Evolutionary conservation across 2,113 vertebrate genomes (phyloP), one percentile per base, ranked within the genome.

Genomic region (Ivindomyrus marchei): DNA sequence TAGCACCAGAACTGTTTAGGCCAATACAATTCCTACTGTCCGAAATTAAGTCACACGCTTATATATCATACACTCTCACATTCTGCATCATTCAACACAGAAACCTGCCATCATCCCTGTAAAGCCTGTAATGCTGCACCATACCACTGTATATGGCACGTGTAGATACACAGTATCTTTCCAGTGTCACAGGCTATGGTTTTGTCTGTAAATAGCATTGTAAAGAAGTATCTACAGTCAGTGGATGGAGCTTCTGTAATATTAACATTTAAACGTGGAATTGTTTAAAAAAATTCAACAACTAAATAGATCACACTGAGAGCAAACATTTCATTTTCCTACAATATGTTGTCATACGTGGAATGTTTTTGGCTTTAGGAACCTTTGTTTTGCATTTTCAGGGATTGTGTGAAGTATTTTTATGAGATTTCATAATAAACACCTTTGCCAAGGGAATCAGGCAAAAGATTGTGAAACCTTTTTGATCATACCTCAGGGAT

Each of bases 361-460:
- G 15, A 45, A 42, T 53, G 31, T 31, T n/a, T 77, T 74, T 66
- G 88, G 87, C 87, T 62, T 39, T 42, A 21, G 31, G 53, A 15
- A 15, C 52, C 46, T 89, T 77, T 77, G 88, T 46, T 88, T 66
- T 66, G 88, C 17, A 52, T 17, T 89, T 89, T 24, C 17, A 19
- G 15, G 58, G 53, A 31, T 47, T 88, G 39, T 70, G 88, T 47
- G 88, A 31, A 74, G 36, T 45, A 77, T 50, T 83, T 87, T 87
- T 87, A 52, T 87, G 85, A 52, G n/a, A 17, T 86, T 45, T 86
- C 24, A 49, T 53, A 49, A 53, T 47, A 53, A 87, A 87, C 27
- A 87, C 27, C 46, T 13, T 31, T 77, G 66, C 49, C 88, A 80
- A 80, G 49, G 70, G 49, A 83, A 83, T 52, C 46, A 83, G 31